A percentile compares a stretch with the other conserved stretches of the same genome.
These are phyloP conservation scores for Drosophila neonasuta DNA, from an alignment of 2,888 invertebrate species.

Conservation along the genomic window DNA sequence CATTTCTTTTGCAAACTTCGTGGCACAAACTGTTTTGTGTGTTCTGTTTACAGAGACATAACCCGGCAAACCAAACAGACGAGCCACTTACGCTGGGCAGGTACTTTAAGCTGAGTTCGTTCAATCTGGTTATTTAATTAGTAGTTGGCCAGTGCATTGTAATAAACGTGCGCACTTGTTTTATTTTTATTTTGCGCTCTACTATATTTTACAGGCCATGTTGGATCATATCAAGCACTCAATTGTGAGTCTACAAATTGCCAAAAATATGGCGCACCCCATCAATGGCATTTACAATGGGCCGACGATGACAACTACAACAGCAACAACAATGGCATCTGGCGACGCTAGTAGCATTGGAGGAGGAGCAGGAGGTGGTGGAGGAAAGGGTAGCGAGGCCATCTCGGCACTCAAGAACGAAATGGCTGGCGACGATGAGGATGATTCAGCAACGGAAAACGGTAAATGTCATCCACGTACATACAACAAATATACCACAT, in stretches of 20 bases:
- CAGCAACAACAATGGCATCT: conserved; percentile 31
- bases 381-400: conserved; percentile 40
- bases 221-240: conserved; percentile 99
- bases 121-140: conserved; percentile 45
- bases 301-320: conserved; percentile 80
- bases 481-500: conserved; percentile 8
- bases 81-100: not conserved
- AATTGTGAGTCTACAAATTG: conserved; percentile 98
- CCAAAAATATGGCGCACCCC: conserved; percentile 97
- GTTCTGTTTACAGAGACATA: not conserved
- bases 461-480: conserved; percentile 66
- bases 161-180: conserved; percentile 8
- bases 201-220: conserved; percentile 86
- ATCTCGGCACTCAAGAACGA: conserved; percentile 51
- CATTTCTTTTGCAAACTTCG: conserved; percentile 59
- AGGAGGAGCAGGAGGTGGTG: conserved; percentile 1
- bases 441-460: conserved; percentile 78
- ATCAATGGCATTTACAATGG: conserved; percentile 94
- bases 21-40: conserved; percentile 42
- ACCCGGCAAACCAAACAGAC: conserved; percentile 5
- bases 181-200: not conserved
- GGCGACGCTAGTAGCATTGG: conserved; percentile 15
- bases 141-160: conserved; percentile 13
- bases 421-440: conserved; percentile 71
- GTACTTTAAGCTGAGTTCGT: conserved; percentile 10